Conservation (phyloP, 2,113 vertebrate genomes). For the Etheostoma cragini region DNA sequence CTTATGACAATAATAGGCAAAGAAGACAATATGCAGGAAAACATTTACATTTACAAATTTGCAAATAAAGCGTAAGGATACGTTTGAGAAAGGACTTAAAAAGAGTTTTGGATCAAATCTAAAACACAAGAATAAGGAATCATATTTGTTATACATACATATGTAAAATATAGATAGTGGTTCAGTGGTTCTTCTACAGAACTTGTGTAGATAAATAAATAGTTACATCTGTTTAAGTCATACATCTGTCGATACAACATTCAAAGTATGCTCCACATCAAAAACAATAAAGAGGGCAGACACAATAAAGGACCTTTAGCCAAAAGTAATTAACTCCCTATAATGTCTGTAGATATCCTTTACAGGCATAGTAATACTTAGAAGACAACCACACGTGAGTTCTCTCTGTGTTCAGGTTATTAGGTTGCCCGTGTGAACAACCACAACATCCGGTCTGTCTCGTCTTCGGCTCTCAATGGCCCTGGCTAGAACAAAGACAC, state of each 20-base stretch:
- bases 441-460: too few relatives aligned
- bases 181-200: neutral
- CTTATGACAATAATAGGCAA: neutral
- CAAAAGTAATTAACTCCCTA: neutral
- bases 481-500: too few relatives aligned
- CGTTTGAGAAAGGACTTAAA: neutral
- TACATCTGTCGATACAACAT: neutral
- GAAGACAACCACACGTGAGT: too few relatives aligned
- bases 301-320: neutral
- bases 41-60: neutral
- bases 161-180: neutral
- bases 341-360: too few relatives aligned
- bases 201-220: neutral
- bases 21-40: neutral
- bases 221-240: neutral
- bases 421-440: too few relatives aligned
- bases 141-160: neutral
- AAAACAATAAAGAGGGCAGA: neutral
- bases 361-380: too few relatives aligned
- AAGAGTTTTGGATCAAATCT: neutral
- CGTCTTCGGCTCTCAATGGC: too few relatives aligned
- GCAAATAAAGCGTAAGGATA: neutral
- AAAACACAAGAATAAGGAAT: neutral
- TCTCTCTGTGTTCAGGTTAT: too few relatives aligned
- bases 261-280: neutral